These are phyloP conservation scores for Liposcelis brunnea DNA, from an alignment of 2,888 invertebrate species.

Conservation along the genomic window DNA sequence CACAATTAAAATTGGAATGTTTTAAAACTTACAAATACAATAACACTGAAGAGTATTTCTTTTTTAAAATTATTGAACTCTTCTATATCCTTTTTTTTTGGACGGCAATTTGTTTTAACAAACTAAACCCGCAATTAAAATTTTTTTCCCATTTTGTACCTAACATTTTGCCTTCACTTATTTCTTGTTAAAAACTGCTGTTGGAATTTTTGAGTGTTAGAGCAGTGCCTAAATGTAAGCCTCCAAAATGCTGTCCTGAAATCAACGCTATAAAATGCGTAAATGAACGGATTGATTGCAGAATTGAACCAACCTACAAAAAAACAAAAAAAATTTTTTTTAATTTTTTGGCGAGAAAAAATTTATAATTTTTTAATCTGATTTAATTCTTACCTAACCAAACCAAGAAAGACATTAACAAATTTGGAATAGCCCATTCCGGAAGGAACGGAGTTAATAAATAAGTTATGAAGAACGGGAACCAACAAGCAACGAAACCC, in stretches of 20 bases:
- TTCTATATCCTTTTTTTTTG: too few species aligned
- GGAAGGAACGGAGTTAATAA: conserved; percentile 62
- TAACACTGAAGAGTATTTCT: too few species aligned
- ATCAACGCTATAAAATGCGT: conserved; percentile 76
- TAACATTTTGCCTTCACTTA: neutral
- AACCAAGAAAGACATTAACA: conserved; percentile 56
- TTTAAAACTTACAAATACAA: too few species aligned
- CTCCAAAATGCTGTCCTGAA: conserved; percentile 77
- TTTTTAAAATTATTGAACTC: too few species aligned
- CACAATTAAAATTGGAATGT: too few species aligned
- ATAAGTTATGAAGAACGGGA: conserved; percentile 74
- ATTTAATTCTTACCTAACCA: conserved; percentile 48
- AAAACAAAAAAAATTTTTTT: conserved; percentile 8
- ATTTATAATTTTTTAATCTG: neutral
- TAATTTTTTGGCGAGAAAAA: neutral
- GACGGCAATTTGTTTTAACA: too few species aligned
- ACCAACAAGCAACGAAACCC: conserved; percentile 75
- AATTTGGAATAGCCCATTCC: conserved; percentile 37
- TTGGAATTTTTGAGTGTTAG: conserved; percentile 23
- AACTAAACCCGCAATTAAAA: too few species aligned
- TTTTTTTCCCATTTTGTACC: too few species aligned
- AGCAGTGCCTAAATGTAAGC: conserved; percentile 52
- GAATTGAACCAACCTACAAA: conserved; percentile 63
- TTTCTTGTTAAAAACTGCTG: neutral
- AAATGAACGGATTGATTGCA: conserved; percentile 79